Base-by-base conservation (phyloP, 2,888 invertebrate genomes). In the Lochmaea capreae region DNA sequence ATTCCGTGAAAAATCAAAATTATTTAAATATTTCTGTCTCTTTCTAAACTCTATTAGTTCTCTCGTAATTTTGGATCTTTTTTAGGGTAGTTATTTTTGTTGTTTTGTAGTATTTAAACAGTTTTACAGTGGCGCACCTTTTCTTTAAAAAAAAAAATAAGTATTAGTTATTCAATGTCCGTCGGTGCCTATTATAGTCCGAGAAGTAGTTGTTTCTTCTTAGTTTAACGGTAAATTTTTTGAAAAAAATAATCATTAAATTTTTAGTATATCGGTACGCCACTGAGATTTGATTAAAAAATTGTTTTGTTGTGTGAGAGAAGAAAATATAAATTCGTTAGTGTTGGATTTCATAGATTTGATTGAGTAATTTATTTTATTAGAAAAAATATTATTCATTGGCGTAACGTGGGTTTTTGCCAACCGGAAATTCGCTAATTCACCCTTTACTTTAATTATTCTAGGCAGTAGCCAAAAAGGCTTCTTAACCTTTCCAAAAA, bases 1-100 rank as follows among this genome's bases (percentile, higher is more conserved):
- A 43, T 11, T 43, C 4, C 3, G 26, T 26, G 26, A 4, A 10
- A 54, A 6, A 16, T 9, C 52, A 54, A 54, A 54, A n/a, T 18
- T 8, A n/a, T 16, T 54, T 18, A 10, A 49, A 49, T 16, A 43
- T 43, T 18, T 18, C 6, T 18, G 10, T 16, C 18, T 16, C 18
- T 16, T 18, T 18, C 54, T 54, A 10, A 54, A 5, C 18, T 49
- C 14, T 49, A 49, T 49, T 49, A 49, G 14, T 49, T 49, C 49
- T 49, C 49, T 54, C 2, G 16, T 54, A 16, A 54, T 18, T 54
- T 54, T 54, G 54, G 54, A 54, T 54, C n/a, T 54, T 54, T 54
- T 46, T 54, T 54, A 16, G 54, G 18, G 1, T 54, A 16, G 54
- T 18, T 33, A 0, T 33, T 54, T 54, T 18, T 54, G 16, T n/a